phyloP scores from a whole-genome alignment of 2,797 vertebrate genomes.

The Odontamblyopus lacepedii region DNA sequence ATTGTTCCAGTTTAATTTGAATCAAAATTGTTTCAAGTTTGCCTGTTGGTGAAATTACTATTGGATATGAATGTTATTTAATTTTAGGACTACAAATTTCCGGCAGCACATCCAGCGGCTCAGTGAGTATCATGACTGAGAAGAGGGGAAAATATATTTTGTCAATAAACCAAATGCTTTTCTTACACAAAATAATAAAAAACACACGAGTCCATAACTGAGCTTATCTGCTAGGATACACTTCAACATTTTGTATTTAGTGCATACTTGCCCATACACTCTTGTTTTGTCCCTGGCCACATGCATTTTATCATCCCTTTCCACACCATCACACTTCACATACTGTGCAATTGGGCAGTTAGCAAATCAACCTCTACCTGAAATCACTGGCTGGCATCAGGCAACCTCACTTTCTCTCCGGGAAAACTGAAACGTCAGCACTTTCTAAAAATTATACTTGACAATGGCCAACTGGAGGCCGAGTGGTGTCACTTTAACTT shows the following conservation, averaged over 20 bases:
- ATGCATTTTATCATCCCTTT: slow-evolving; percentile 40
- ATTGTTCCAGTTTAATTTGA: slow-evolving; percentile 30
- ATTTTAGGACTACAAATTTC: slow-evolving; percentile 38
- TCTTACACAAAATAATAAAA: slow-evolving; percentile 49
- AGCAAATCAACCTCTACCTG: slow-evolving; percentile 28
- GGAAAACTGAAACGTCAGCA: slow-evolving; percentile 57
- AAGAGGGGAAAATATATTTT: slow-evolving; percentile 40
- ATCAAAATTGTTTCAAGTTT: slow-evolving; percentile 22
- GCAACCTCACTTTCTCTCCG: slow-evolving; percentile 36
- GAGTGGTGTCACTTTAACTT: slow-evolving; percentile 38
- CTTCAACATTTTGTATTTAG: slow-evolving; percentile 27
- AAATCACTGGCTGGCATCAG: slow-evolving; percentile 51
- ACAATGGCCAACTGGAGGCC: slow-evolving; percentile 25
- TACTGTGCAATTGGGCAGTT: slow-evolving; percentile 27
- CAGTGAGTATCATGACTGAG: slow-evolving; percentile 34
- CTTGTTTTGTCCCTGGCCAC: slow-evolving; percentile 21
- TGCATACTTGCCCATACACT: slow-evolving; percentile 12
- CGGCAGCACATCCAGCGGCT: slow-evolving; percentile 26
- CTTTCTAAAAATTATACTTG: slow-evolving; percentile 49
- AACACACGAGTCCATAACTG: slow-evolving; percentile 43
- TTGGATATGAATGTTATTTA: slow-evolving; percentile 33
- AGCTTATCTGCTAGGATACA: slow-evolving; percentile 41
- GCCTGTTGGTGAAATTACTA: slow-evolving; percentile 28
- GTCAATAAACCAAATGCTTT: slow-evolving; percentile 44
- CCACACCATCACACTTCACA: slow-evolving; percentile 41